Evolutionary conservation across 2,888 invertebrate species (phyloP).

Genomic region (Macrosoma leucophasiata): DNA sequence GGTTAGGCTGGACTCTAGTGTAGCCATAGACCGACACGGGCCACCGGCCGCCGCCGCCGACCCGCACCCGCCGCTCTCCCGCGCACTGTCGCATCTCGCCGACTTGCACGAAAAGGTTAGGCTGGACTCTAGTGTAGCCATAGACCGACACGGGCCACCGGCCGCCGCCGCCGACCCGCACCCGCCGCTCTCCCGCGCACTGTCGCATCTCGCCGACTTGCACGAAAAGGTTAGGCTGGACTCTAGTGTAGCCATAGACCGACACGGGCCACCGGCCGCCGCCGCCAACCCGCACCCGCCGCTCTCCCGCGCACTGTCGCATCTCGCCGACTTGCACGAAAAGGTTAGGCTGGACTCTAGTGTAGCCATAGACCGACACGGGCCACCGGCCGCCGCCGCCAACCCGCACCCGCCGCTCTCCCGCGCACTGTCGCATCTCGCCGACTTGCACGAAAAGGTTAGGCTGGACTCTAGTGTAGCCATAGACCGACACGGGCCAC

Average conservation of each 20-base stretch:
- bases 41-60: constrained; percentile 88
- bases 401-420: constrained; percentile 87
- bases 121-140: constrained; percentile 46
- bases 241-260: constrained; percentile 66
- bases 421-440: constrained; percentile 89
- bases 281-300: constrained; percentile 88
- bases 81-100: constrained; percentile 91
- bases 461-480: constrained; percentile 32
- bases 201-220: constrained; percentile 92
- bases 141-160: constrained; percentile 75
- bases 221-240: constrained; percentile 79
- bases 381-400: constrained; percentile 84
- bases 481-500: constrained; percentile 75
- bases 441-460: constrained; percentile 89
- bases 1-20: constrained; percentile 38
- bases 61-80: constrained; percentile 84
- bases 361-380: constrained; percentile 64
- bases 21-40: constrained; percentile 66
- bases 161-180: constrained; percentile 88
- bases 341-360: constrained; percentile 59
- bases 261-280: constrained; percentile 79
- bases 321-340: constrained; percentile 91
- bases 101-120: constrained; percentile 87
- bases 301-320: constrained; percentile 86
- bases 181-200: constrained; percentile 84